Base-by-base conservation (phyloP, 2,888 invertebrate genomes). In the Cerceris rybyensis region DNA sequence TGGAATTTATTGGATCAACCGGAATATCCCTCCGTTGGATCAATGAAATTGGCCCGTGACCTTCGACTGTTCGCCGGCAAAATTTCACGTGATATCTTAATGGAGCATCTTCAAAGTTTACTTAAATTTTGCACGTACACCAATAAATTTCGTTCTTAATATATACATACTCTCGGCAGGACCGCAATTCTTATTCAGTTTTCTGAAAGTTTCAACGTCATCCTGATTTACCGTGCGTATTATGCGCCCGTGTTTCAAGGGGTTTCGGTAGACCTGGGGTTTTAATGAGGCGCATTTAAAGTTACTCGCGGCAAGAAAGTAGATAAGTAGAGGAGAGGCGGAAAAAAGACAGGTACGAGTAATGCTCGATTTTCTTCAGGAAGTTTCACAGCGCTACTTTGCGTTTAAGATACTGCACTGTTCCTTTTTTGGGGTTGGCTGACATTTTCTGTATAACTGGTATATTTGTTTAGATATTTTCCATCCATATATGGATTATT, bases 191-290 rank as follows among this genome's bases (percentile, higher is more conserved):
- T 13, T 41, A 6, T 41, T 14, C 14, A 17, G 6, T 1, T 55
- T 17, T 17, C 7, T 17, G 11, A n/a, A 41, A 14, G 41, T 42
- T 70, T 49, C 6, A 28, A 43, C 42, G 59, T 54, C 54, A 17
- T 5, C 52, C 16, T 61, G 69, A 78, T 78, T 77, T 77, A 68
- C 63, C 41, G 60, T 14, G 54, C 59, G 52, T 14, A 65, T 67
- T 49, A 59, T 41, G 16, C 11, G 14, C 28, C 57, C 13, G 49
- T 8, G 13, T 43, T 57, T 55, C 50, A 43, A 14, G 59, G 52
- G 67, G 58, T 16, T 61, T 72, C 61, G 39, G 71, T 57, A 17
- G 14, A 57, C 28, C 65, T 14, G 46, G 7, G 60, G 58, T 11
- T 64, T 68, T 67, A 68, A 72, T 55, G 17, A 65, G 49, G 8